A percentile compares a stretch with the other conserved stretches of the same genome.
These are phyloP conservation scores for Tragelaphus strepsiceros DNA, from an alignment of 2,113 vertebrate species.

Conservation along the genomic window DNA sequence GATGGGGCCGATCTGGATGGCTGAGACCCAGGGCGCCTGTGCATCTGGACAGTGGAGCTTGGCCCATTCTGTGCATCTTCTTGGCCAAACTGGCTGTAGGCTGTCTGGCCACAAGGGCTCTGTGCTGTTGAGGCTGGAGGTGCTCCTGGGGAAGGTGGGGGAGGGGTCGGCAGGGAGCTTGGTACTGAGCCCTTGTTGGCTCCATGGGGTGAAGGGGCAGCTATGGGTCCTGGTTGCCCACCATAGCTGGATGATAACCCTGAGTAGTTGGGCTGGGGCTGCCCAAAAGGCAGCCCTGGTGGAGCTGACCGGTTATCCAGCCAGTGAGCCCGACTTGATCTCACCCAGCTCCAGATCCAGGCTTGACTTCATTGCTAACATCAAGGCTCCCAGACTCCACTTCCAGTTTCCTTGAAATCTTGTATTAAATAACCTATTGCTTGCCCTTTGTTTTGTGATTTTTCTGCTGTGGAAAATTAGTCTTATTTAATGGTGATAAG, in stretches of 20 bases:
- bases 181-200: constrained; percentile 89
- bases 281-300: constrained; percentile 90
- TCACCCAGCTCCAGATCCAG: constrained; percentile 71
- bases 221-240: constrained; percentile 83
- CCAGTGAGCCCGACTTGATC: constrained; percentile 80
- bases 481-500: not conserved
- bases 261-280: constrained; percentile 90
- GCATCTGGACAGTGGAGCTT: constrained; percentile 82
- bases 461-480: not conserved
- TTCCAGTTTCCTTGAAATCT: constrained; percentile 72
- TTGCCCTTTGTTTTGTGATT: not conserved
- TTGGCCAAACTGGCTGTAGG: constrained; percentile 89
- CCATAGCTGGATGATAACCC: constrained; percentile 88
- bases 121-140: constrained; percentile 75
- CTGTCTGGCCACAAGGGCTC: constrained; percentile 81
- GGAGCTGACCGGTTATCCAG: constrained; percentile 95
- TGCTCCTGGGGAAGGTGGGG: constrained; percentile 81
- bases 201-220: constrained; percentile 81
- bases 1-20: constrained; percentile 83
- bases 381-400: constrained; percentile 63
- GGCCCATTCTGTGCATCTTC: constrained; percentile 93
- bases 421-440: not conserved
- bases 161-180: constrained; percentile 85
- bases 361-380: constrained; percentile 69
- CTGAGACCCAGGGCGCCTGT: constrained; percentile 88